Evolutionary conservation across 1,140 invertebrate genomes (phyloP), one percentile per base, ranked within the genome.

Genomic region (Microvelia longipes): DNA sequence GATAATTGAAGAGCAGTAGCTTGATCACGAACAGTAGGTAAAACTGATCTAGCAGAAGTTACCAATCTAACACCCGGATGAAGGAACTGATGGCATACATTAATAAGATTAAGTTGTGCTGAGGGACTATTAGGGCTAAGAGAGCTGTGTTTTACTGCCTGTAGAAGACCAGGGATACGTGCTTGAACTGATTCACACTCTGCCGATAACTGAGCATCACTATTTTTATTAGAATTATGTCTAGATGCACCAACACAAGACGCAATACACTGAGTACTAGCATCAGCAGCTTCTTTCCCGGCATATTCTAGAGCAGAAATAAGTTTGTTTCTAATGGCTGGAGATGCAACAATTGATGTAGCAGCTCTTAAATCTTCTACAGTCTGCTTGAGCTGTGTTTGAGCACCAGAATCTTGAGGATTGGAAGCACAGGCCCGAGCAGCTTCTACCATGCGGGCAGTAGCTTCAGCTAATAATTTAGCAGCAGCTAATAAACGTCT

Each of bases 361-460:
- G 93, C 95, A 75, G 89, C 89, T 68, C 93, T 82, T 0, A 98
- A 80, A 74, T 97, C 91, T 77, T 98, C 94, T 0, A 96, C 97
- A 0, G 96, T 96, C 67, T 84, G 84, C 28, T 89, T 85, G 0
- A 99, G 78, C 2, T 88, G 87, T 73, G 92, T 87, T 78, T 98
- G 96, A 75, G 90, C 89, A 63, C 85, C 83, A 0, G 87, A 84
- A 74, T 97, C 94, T 77, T 89, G 86, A 0, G 93, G 94, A 78
- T 87, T 88, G 29, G 86, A 87, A 15, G 93, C 92, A 80, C 93
- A 96, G 2, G 91, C 86, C 71, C 98, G 87, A 0, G 97, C 96
- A 1, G 96, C 96, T 79, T 98, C 96, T 1, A 98, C 94, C 88
- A 98, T 91, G 72, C 90, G 86, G 0, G 94, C 90, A 0, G 97